Evolutionary conservation across 2,888 invertebrate species (phyloP).

Genomic region (Clunio marinus): DNA sequence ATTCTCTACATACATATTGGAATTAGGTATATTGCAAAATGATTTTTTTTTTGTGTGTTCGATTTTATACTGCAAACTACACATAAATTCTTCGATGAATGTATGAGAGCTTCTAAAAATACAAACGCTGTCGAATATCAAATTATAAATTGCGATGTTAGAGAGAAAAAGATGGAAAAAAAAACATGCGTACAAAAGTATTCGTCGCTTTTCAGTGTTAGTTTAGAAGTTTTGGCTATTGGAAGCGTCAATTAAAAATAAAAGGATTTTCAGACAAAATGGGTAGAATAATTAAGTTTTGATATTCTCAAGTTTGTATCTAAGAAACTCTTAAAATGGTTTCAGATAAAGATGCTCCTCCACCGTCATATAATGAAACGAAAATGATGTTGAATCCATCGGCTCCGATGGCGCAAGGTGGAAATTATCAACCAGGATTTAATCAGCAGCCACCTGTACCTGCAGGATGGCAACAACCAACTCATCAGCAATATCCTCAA

Average conservation of each 20-base stretch:
- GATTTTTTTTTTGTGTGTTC: too few species aligned
- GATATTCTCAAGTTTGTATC: background rate
- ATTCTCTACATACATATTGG: too few species aligned
- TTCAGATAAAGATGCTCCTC: background rate
- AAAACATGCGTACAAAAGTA: background rate
- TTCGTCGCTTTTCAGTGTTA: background rate
- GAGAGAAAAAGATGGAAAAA: background rate
- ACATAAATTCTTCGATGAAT: too few species aligned
- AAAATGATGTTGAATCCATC: background rate
- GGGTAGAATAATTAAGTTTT: background rate
- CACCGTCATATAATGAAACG: constrained; percentile 2
- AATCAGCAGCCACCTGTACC: background rate
- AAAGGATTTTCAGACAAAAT: background rate
- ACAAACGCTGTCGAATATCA: too few species aligned
- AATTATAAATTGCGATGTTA: too few species aligned
- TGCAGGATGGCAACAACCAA: background rate
- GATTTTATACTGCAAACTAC: too few species aligned
- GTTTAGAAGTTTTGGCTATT: background rate
- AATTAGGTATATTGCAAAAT: too few species aligned
- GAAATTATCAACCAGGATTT: too few species aligned
- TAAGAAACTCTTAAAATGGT: background rate
- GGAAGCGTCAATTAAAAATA: background rate
- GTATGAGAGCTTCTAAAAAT: too few species aligned
- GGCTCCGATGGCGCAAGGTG: background rate
- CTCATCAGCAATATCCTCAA: background rate